Conservation (phyloP, 2,888 invertebrate species). For the Brenthis hecate region DNA sequence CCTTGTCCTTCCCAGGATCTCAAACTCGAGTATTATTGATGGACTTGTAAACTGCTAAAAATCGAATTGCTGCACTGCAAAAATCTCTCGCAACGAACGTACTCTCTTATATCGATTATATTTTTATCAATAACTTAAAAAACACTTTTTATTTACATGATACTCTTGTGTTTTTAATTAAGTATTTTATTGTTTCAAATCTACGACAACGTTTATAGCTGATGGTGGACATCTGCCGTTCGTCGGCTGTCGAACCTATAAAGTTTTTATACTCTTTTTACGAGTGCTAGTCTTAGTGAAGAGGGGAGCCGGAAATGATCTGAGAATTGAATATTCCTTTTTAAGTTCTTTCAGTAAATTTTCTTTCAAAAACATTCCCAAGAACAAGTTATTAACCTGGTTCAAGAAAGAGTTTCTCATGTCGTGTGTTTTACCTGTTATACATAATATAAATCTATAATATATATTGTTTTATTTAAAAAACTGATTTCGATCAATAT, state of each 20-base stretch:
- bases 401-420: too few species aligned
- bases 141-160: background rate
- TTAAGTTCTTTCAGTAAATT: background rate
- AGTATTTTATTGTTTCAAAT: slow-evolving; percentile 7
- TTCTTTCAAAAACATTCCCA: slow-evolving; percentile 1
- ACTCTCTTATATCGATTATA: too few species aligned
- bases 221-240: slow-evolving; percentile 29
- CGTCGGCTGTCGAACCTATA: slow-evolving; percentile 31
- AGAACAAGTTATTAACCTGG: background rate
- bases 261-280: slow-evolving; percentile 41
- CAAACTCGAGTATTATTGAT: too few species aligned
- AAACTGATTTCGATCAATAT: too few species aligned
- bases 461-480: too few species aligned
- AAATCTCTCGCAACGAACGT: too few species aligned
- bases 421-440: too few species aligned
- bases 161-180: background rate
- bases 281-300: slow-evolving; percentile 27
- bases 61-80: too few species aligned
- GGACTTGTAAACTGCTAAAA: too few species aligned
- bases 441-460: too few species aligned
- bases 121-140: too few species aligned
- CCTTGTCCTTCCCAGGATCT: too few species aligned
- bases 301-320: slow-evolving; percentile 27
- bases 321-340: slow-evolving; percentile 33
- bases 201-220: slow-evolving; percentile 28